These are phyloP conservation scores for Siniperca chuatsi DNA, from an alignment of 2,113 vertebrate genomes.

Conservation along the genomic window DNA sequence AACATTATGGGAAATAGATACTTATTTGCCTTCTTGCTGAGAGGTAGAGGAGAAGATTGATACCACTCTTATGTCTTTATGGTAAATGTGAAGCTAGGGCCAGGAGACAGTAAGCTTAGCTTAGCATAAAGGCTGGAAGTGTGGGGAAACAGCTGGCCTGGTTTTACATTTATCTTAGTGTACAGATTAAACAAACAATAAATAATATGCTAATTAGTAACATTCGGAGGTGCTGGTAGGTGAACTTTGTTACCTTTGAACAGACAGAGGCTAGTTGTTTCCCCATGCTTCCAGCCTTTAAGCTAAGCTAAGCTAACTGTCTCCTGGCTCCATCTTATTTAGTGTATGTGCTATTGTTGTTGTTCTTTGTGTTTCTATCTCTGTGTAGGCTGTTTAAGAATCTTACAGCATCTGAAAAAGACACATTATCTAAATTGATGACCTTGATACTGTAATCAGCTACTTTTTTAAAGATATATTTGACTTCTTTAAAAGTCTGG, in stretches of 20 bases:
- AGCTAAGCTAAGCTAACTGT: conserved; percentile 12
- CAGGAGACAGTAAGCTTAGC: too few relatives aligned
- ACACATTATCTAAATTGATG: neutral
- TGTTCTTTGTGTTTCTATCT: too few relatives aligned
- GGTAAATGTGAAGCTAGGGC: neutral
- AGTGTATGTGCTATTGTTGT: neutral
- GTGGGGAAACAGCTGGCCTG: neutral
- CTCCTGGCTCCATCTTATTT: neutral
- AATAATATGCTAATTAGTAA: neutral
- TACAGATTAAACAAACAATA: neutral
- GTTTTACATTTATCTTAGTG: neutral
- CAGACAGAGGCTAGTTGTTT: neutral
- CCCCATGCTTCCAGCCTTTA: neutral
- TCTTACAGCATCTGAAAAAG: neutral
- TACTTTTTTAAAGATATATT: neutral
- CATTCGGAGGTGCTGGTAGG: neutral
- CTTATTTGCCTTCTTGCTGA: neutral
- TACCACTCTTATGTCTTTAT: neutral
- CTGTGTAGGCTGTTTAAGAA: neutral
- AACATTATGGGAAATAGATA: too few relatives aligned
- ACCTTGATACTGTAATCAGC: neutral
- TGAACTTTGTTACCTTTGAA: neutral
- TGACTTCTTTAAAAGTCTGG: too few relatives aligned
- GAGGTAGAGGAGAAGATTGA: neutral
- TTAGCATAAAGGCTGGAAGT: neutral